A percentile compares a stretch with the other conserved stretches of the same genome.
phyloP scores from a whole-genome alignment of 2,113 vertebrate species.

The Sitta europaea region DNA sequence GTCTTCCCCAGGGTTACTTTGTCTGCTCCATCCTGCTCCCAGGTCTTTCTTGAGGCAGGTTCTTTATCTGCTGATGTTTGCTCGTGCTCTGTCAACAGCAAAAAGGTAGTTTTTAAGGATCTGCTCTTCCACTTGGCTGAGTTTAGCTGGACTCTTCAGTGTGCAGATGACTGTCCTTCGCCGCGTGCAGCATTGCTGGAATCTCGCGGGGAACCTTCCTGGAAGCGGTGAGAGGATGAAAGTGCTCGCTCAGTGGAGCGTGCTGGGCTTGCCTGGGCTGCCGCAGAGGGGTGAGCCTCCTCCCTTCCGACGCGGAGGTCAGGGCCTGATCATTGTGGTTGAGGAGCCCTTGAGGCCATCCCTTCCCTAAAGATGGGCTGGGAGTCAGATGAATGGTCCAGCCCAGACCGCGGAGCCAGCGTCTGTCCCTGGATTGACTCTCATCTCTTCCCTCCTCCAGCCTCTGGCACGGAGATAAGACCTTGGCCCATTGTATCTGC shows the following conservation, averaged over 20 bases:
- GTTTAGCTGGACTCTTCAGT: neutral
- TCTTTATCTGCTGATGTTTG: neutral
- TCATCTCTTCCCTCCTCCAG: neutral
- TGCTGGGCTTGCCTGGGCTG: neutral
- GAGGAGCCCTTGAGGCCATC: neutral
- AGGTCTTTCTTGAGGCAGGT: neutral
- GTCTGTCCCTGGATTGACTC: neutral
- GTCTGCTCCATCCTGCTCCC: neutral
- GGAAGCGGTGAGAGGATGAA: slow-evolving; percentile 26
- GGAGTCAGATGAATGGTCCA: neutral
- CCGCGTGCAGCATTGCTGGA: neutral
- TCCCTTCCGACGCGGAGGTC: neutral
- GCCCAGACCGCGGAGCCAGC: rapidly evolving
- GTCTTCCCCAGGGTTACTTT: neutral
- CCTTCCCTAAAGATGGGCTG: neutral
- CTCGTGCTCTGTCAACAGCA: neutral
- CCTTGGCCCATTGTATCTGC: neutral
- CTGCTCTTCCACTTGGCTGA: neutral
- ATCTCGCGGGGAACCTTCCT: neutral
- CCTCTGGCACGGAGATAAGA: neutral
- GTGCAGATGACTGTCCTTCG: neutral
- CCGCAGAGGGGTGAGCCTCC: neutral
- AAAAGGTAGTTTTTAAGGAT: neutral
- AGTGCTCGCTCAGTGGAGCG: rapidly evolving
- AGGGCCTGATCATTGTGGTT: neutral